Conservation (phyloP, 2,888 invertebrate genomes). For the Ptycholaimellus sp. region DNA sequence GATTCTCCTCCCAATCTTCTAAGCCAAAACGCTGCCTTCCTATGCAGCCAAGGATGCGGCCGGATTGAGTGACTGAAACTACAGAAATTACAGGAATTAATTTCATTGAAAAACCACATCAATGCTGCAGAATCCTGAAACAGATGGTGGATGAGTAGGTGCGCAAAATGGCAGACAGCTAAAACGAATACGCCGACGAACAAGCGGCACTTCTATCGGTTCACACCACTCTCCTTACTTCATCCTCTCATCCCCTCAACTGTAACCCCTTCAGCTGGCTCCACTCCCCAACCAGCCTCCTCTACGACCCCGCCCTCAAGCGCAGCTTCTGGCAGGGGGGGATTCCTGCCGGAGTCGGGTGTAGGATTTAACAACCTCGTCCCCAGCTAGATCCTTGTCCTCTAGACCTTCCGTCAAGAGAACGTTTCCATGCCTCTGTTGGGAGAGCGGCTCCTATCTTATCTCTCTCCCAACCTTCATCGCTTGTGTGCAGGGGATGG, state of each 20-base stretch:
- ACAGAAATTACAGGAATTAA: too few species aligned
- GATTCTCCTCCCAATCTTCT: too few species aligned
- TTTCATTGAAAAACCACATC: constrained; percentile 9
- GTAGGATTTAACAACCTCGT: constrained; percentile 45
- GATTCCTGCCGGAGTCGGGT: constrained; percentile 44
- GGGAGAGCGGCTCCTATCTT: not conserved
- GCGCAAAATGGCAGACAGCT: constrained; percentile 60
- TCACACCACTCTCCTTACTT: constrained; percentile 2
- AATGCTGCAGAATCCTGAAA: constrained; percentile 43
- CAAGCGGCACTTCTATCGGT: constrained; percentile 80
- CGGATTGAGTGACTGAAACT: too few species aligned
- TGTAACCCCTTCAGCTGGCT: constrained; percentile 48
- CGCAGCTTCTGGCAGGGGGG: constrained; percentile 56
- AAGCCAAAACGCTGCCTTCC: too few species aligned
- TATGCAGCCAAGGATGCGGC: too few species aligned
- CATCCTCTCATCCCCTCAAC: not conserved
- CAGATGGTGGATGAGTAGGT: constrained; percentile 69
- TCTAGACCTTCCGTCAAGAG: constrained; percentile 32
- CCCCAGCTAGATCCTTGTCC: constrained; percentile 52
- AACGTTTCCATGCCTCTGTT: not conserved
- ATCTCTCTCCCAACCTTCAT: too few species aligned
- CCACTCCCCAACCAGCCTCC: constrained; percentile 54
- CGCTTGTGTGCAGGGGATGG: constrained; percentile 1
- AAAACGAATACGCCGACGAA: constrained; percentile 76
- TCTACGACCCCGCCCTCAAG: constrained; percentile 80